A percentile compares a stretch with the other conserved stretches of the same genome.
Evolutionary conservation across 2,113 vertebrate species (phyloP).

Genomic region (Promerops cafer): DNA sequence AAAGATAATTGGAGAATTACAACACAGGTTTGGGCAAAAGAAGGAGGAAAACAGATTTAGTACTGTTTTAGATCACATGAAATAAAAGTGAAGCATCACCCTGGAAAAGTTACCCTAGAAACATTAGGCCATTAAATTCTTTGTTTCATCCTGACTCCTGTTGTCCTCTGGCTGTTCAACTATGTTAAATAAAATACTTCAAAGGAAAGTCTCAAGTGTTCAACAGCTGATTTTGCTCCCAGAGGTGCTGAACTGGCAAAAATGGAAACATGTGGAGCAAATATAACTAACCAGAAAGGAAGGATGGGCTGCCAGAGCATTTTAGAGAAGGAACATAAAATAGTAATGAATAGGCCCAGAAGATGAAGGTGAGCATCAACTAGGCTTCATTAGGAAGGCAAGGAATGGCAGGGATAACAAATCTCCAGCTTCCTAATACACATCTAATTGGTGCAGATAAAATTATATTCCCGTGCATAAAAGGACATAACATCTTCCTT

Average conservation of each 20-base stretch:
- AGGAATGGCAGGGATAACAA: not conserved
- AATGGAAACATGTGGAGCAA: not conserved
- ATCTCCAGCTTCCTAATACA: not conserved
- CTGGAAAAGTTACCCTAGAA: not conserved
- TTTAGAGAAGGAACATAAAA: conserved; percentile 1
- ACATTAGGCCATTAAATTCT: not conserved
- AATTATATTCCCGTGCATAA: not conserved
- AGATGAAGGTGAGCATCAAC: not conserved
- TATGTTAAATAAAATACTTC: not conserved
- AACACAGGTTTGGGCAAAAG: not conserved
- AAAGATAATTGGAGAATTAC: not conserved
- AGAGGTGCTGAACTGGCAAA: conserved; percentile 38
- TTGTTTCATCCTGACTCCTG: not conserved
- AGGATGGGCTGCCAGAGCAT: not conserved
- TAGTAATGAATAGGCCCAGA: not conserved
- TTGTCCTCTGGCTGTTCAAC: conserved; percentile 17
- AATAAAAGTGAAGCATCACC: not conserved
- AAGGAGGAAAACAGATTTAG: not conserved
- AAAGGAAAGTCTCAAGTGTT: not conserved
- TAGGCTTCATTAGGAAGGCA: not conserved
- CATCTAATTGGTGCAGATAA: not conserved
- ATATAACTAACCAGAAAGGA: not conserved
- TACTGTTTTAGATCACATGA: not conserved
- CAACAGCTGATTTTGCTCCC: conserved; percentile 36
- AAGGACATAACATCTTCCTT: not conserved